phyloP scores from a whole-genome alignment of 2,113 vertebrate genomes.

The Sorex fumeus region DNA sequence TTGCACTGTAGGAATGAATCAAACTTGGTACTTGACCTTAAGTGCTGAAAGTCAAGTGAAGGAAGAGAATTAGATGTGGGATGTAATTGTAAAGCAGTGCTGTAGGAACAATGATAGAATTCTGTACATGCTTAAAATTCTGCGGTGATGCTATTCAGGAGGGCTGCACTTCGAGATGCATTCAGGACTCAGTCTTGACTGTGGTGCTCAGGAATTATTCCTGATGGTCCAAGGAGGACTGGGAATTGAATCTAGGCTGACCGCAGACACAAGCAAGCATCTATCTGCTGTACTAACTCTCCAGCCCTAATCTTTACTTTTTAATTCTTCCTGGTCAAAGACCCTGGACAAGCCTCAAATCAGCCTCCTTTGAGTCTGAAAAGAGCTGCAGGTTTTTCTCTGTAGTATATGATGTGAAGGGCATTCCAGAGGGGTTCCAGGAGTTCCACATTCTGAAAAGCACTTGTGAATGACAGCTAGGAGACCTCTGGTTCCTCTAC shows the following conservation, averaged over 20 bases:
- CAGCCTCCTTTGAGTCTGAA: not conserved
- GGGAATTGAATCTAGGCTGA: too few relatives aligned
- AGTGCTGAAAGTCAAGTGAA: not conserved
- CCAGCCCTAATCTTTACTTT: not conserved
- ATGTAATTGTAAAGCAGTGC: too few relatives aligned
- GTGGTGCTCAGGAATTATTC: too few relatives aligned
- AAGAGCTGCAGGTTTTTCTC: not conserved
- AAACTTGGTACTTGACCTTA: not conserved
- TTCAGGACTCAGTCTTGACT: too few relatives aligned
- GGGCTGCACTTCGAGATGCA: too few relatives aligned
- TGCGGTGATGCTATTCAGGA: not conserved
- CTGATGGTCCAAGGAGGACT: too few relatives aligned
- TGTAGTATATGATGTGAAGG: fast-evolving
- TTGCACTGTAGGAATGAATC: not conserved
- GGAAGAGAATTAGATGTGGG: not conserved
- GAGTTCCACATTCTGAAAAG: too few relatives aligned
- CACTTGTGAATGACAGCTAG: too few relatives aligned
- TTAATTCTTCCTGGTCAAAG: not conserved
- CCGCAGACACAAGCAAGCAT: too few relatives aligned
- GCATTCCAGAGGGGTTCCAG: not conserved
- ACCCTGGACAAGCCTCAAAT: not conserved
- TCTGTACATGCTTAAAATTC: not conserved
- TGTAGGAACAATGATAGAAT: not conserved
- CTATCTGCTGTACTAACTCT: too few relatives aligned
- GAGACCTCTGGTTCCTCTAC: too few relatives aligned